Evolutionary conservation across 1,140 invertebrate genomes (phyloP).

Genomic region (Eufriesea mexicana): DNA sequence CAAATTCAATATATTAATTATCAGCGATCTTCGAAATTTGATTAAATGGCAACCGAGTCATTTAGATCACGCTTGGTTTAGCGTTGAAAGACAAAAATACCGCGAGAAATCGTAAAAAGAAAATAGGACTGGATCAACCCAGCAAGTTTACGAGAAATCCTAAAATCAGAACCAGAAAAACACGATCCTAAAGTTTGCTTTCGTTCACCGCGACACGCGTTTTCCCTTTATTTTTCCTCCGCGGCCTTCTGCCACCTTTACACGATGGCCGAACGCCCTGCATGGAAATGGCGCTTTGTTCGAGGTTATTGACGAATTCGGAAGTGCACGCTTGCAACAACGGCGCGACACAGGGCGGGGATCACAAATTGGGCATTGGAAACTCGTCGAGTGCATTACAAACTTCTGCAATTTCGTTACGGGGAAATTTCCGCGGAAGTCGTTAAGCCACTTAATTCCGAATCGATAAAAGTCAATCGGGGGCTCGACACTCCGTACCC

Average conservation of each 20-base stretch:
- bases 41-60: too few relatives aligned
- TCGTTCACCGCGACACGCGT: too few relatives aligned
- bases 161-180: neutral
- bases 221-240: neutral
- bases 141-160: neutral
- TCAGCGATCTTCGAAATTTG: too few relatives aligned
- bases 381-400: neutral
- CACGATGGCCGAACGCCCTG: neutral
- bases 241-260: neutral
- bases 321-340: slow-evolving; percentile 8
- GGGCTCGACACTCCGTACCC: neutral
- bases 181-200: too few relatives aligned
- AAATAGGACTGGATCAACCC: too few relatives aligned
- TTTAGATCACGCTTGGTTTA: too few relatives aligned
- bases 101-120: neutral
- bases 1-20: too few relatives aligned
- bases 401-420: slow-evolving; percentile 51
- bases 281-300: slow-evolving; percentile 2
- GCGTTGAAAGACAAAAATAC: neutral
- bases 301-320: slow-evolving; percentile 5
- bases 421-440: slow-evolving; percentile 3
- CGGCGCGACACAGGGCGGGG: neutral
- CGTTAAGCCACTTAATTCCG: slow-evolving; percentile 44
- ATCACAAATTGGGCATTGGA: slow-evolving; percentile 26
- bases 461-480: slow-evolving; percentile 57